phyloP scores from a whole-genome alignment of 2,888 invertebrate species.

The Tortrix viridana region DNA sequence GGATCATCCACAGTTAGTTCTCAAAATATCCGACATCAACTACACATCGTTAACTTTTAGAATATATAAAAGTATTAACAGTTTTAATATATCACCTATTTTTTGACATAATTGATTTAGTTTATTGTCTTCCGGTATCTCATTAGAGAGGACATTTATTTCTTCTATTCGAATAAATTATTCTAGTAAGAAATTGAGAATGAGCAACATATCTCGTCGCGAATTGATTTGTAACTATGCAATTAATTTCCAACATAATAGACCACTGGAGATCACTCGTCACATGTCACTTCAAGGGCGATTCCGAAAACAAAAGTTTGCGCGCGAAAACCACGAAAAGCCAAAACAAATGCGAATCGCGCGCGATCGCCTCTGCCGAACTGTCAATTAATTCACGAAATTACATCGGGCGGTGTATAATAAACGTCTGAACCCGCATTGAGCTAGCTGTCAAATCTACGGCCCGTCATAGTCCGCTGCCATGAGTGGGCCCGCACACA shows the following conservation, averaged over 20 bases:
- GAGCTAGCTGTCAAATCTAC: slow-evolving; percentile 86
- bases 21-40: slow-evolving; percentile 39
- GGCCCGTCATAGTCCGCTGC: slow-evolving; percentile 84
- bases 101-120: slow-evolving; percentile 63
- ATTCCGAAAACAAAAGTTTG: slow-evolving; percentile 66
- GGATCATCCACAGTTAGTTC: slow-evolving; percentile 39
- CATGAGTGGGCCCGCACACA: slow-evolving; percentile 82
- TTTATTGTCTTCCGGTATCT: slow-evolving; percentile 51
- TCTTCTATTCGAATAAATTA: slow-evolving; percentile 54
- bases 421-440: slow-evolving; percentile 84
- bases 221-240: slow-evolving; percentile 69
- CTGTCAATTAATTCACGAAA: slow-evolving; percentile 75
- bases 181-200: slow-evolving; percentile 64
- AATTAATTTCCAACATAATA: slow-evolving; percentile 79
- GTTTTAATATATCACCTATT: slow-evolving; percentile 61
- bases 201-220: slow-evolving; percentile 71
- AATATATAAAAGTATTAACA: slow-evolving; percentile 38
- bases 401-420: slow-evolving; percentile 79
- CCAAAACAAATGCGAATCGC: slow-evolving; percentile 33
- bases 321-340: slow-evolving; percentile 59
- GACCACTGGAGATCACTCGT: slow-evolving; percentile 58
- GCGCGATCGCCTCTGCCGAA: slow-evolving; percentile 60
- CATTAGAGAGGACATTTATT: slow-evolving; percentile 58
- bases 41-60: slow-evolving; percentile 39
- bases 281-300: slow-evolving; percentile 71